Base-by-base conservation (phyloP, 1,140 invertebrate genomes). In the Centruroides vittatus region DNA sequence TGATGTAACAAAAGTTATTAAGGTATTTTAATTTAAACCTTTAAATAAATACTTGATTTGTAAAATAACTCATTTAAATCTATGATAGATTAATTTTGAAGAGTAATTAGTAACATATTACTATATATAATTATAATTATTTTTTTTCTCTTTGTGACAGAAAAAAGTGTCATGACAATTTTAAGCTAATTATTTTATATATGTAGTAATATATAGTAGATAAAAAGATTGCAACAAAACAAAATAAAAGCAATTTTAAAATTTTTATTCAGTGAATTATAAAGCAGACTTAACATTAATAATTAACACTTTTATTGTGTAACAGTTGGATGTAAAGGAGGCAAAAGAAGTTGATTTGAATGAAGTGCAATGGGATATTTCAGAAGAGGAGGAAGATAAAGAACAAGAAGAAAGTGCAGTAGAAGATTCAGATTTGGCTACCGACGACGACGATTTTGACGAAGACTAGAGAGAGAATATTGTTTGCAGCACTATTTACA, bases 331-430 rank as follows among this genome's bases (percentile, higher is more conserved):
- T 74, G 93, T 97, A 46, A 90, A 96, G 74, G 90, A 96, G 77
- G 93, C 90, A 12, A 86, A 91, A 64, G 87, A 86, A 68, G 80
- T 93, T 67, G 86, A 86, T 48, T 85, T 85, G 48, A 89, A 92
- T 70, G 91, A 96, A 79, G 90, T 92, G 10, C 92, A 96, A 75
- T 97, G 93, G 93, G 91, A 96, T 65, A 86, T 93, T 67, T 89
- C 88, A 55, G 91, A 94, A 69, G 89, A 93, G 61, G 93, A 96
- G 71, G 87, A 89, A 58, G 89, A 93, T 49, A 71, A 73, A 36
- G 67, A 84, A 62, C 79, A 81, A 62, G 80, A 80, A 63, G 76
- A 75, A 52, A 69, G 70, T 48, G 73, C 72, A 7, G 67, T 69
- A 8, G 70, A 71, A 58, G 73, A 74, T 61, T 73, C 72, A 47